phyloP scores from a whole-genome alignment of 2,888 invertebrate genomes.

The Hypsopygia costalis region DNA sequence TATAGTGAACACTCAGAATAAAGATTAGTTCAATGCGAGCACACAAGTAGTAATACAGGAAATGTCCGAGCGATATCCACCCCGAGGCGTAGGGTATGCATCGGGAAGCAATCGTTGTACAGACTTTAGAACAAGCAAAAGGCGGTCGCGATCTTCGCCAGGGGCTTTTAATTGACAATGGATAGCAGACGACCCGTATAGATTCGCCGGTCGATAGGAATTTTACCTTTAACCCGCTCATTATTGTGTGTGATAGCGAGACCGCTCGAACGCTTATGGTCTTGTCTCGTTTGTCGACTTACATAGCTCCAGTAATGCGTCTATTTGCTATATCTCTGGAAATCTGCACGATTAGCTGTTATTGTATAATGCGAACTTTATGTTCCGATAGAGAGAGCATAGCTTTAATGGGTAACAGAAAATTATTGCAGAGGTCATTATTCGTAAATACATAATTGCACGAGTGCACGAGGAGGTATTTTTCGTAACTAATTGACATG shows the following conservation, averaged over 20 bases:
- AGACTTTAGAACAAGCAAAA: constrained; percentile 67
- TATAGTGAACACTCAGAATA: constrained; percentile 57
- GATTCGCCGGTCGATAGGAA: constrained; percentile 48
- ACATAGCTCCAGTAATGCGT: constrained; percentile 33
- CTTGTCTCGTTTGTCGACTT: constrained; percentile 29
- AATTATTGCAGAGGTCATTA: constrained; percentile 40
- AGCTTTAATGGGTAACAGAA: constrained; percentile 33
- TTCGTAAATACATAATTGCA: constrained; percentile 20
- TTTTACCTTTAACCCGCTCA: constrained; percentile 59
- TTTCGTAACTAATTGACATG: constrained; percentile 22
- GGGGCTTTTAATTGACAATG: constrained; percentile 73
- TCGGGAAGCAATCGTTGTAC: constrained; percentile 66
- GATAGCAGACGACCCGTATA: constrained; percentile 52
- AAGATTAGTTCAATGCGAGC: constrained; percentile 53
- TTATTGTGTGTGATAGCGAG: constrained; percentile 39
- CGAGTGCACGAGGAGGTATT: constrained; percentile 11
- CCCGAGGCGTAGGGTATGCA: constrained; percentile 65
- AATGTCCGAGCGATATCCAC: constrained; percentile 64
- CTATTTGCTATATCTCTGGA: constrained; percentile 39
- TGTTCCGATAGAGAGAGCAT: constrained; percentile 20
- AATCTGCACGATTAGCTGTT: constrained; percentile 35
- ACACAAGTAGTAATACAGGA: constrained; percentile 69
- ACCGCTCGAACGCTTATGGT: constrained; percentile 29
- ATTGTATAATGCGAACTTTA: constrained; percentile 28
- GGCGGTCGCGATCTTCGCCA: constrained; percentile 63